Evolutionary conservation across 2,888 invertebrate genomes (phyloP).

Genomic region (Erynnis tages): DNA sequence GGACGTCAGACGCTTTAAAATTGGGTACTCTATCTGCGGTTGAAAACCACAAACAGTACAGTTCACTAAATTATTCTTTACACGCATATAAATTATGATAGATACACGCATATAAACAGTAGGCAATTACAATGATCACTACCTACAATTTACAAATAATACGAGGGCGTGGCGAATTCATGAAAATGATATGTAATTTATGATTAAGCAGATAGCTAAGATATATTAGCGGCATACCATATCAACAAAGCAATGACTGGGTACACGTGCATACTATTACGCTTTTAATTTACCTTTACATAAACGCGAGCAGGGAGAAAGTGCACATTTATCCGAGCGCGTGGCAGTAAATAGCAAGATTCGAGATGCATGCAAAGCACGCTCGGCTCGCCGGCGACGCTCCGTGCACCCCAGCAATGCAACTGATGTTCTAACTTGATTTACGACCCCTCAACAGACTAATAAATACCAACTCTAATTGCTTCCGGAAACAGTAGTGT

Average conservation of each 20-base stretch:
- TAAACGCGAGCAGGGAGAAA: slow-evolving; percentile 48
- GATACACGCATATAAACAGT: too few relatives aligned
- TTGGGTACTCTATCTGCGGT: too few relatives aligned
- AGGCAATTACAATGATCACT: too few relatives aligned
- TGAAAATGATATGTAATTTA: not conserved
- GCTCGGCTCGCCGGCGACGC: slow-evolving; percentile 29
- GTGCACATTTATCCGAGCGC: slow-evolving; percentile 42
- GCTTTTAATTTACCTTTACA: slow-evolving; percentile 31
- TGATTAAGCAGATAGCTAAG: not conserved
- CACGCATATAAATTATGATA: too few relatives aligned
- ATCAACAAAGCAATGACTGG: slow-evolving; percentile 11
- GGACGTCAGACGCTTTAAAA: too few relatives aligned
- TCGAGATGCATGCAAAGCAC: slow-evolving; percentile 40
- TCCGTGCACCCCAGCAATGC: slow-evolving; percentile 38
- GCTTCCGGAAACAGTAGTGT: too few relatives aligned
- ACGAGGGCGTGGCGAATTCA: not conserved
- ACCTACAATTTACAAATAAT: not conserved
- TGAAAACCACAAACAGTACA: too few relatives aligned
- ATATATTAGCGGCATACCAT: not conserved
- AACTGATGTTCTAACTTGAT: slow-evolving; percentile 32
- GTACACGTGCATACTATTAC: slow-evolving; percentile 13
- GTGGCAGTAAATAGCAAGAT: slow-evolving; percentile 45
- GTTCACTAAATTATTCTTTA: too few relatives aligned
- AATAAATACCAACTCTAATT: too few relatives aligned
- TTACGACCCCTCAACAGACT: slow-evolving; percentile 19